Percentiles rank a stretch among this genome's conserved stretches.
Evolutionary conservation across 2,888 invertebrate genomes (phyloP).

Genomic region (Lepidocyrtinus sp.): DNA sequence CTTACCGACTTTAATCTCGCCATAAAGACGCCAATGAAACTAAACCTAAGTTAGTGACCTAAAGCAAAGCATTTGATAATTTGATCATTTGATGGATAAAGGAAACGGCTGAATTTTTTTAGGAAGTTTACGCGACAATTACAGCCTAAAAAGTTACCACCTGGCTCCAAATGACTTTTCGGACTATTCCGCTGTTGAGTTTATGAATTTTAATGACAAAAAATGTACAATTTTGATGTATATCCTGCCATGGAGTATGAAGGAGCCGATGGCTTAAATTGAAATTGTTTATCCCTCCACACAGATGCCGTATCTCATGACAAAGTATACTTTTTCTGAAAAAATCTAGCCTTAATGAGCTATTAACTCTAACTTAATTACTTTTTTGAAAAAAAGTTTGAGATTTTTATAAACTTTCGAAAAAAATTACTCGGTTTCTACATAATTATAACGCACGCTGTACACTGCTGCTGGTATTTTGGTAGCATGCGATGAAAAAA

Average conservation of each 20-base stretch:
- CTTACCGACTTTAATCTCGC: no score
- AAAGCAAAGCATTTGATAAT: no score
- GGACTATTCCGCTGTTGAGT: no score
- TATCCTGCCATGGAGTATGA: constrained; percentile 49
- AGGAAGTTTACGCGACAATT: constrained; percentile 54
- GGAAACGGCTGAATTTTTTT: no score
- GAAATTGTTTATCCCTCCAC: not conserved
- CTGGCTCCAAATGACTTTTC: constrained; percentile 28
- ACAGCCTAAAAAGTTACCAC: constrained; percentile 36
- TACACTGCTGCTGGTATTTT: no score
- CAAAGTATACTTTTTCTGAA: no score
- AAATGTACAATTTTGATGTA: constrained; percentile 21
- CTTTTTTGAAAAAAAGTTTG: constrained; percentile 45
- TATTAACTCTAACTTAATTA: constrained; percentile 59
- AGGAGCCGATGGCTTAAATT: not conserved
- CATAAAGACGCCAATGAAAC: no score
- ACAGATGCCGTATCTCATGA: constrained; percentile 58
- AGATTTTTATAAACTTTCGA: constrained; percentile 42
- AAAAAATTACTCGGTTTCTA: constrained; percentile 56
- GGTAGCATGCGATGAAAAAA: constrained; percentile 41
- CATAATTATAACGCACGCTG: constrained; percentile 54
- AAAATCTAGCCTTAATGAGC: constrained; percentile 55
- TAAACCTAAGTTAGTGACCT: no score
- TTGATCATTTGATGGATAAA: no score
- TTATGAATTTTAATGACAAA: constrained; percentile 56